Evolutionary conservation across 2,797 vertebrate species (phyloP).

Genomic region (Anguilla marmorata): DNA sequence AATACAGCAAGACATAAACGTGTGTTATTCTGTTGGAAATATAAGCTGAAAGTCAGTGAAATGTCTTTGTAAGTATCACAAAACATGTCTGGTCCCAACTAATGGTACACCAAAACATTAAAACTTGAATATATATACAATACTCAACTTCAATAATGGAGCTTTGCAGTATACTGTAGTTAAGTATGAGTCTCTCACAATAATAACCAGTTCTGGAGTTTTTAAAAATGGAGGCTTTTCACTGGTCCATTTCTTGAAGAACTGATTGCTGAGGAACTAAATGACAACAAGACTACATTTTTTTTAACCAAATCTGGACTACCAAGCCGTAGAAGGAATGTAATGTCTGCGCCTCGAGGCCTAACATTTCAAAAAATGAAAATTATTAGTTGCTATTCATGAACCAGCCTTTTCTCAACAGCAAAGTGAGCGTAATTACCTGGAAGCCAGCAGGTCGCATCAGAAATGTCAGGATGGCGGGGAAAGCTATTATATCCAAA

Average conservation of each 20-base stretch:
- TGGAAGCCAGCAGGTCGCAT: constrained; percentile 21
- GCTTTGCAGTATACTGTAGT: not conserved
- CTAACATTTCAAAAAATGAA: constrained; percentile 52
- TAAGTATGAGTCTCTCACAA: not conserved
- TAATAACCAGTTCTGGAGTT: not conserved
- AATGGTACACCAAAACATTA: not conserved
- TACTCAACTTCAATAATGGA: not conserved
- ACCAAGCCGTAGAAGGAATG: not conserved
- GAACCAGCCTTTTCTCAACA: constrained; percentile 44
- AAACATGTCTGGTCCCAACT: not conserved
- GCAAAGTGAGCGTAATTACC: constrained; percentile 42
- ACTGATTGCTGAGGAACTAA: not conserved
- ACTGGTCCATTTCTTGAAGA: not conserved
- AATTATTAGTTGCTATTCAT: constrained; percentile 56
- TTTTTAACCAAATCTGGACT: constrained; percentile 17
- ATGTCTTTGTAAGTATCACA: no score
- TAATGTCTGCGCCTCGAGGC: constrained; percentile 46
- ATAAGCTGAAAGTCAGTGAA: no score
- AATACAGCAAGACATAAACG: not conserved
- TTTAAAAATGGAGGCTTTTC: not conserved
- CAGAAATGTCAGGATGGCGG: constrained; percentile 9
- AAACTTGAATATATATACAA: not conserved
- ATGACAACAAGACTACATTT: constrained; percentile 1
- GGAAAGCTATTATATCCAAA: constrained; percentile 31
- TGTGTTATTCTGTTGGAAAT: not conserved